Evolutionary conservation across 2,888 invertebrate species (phyloP).

Genomic region (Ichneumoninae sp.): DNA sequence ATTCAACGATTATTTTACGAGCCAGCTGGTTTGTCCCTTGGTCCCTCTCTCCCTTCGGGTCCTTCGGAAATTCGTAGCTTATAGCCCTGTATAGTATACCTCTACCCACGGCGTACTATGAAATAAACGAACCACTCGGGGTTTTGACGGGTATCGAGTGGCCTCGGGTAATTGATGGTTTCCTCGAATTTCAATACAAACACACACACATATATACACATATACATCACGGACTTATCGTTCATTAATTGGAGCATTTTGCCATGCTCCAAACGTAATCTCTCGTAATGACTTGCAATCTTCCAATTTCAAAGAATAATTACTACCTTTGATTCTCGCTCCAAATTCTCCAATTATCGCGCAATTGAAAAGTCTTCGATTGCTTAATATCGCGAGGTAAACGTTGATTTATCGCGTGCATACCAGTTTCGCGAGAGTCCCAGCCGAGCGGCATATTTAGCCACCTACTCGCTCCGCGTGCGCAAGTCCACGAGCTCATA

Average conservation of each 20-base stretch:
- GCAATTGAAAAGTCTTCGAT: conserved; percentile 23
- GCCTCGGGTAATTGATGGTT: conserved; percentile 30
- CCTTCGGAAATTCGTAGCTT: conserved; percentile 42
- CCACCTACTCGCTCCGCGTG: conserved; percentile 61
- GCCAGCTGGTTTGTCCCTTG: conserved; percentile 74
- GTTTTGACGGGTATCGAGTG: conserved; percentile 39
- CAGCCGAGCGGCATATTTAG: conserved; percentile 63
- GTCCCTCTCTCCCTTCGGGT: conserved; percentile 36
- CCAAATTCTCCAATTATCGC: conserved; percentile 16
- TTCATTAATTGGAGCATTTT: conserved; percentile 20
- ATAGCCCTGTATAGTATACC: background rate
- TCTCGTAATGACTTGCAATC: background rate
- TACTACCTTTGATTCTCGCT: conserved; percentile 1
- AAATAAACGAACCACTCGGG: conserved; percentile 45
- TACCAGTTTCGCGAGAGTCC: conserved; percentile 45
- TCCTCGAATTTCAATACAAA: conserved; percentile 27
- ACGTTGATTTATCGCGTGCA: background rate
- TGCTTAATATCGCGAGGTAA: background rate
- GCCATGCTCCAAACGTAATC: background rate
- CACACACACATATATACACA: background rate
- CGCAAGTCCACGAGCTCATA: conserved; percentile 13
- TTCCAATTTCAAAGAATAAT: background rate
- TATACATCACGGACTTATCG: conserved; percentile 6
- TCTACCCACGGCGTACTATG: conserved; percentile 9
- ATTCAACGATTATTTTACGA: conserved; percentile 75